Evolutionary conservation across 2,888 invertebrate species (phyloP).

Genomic region (Cosmia pyralina): DNA sequence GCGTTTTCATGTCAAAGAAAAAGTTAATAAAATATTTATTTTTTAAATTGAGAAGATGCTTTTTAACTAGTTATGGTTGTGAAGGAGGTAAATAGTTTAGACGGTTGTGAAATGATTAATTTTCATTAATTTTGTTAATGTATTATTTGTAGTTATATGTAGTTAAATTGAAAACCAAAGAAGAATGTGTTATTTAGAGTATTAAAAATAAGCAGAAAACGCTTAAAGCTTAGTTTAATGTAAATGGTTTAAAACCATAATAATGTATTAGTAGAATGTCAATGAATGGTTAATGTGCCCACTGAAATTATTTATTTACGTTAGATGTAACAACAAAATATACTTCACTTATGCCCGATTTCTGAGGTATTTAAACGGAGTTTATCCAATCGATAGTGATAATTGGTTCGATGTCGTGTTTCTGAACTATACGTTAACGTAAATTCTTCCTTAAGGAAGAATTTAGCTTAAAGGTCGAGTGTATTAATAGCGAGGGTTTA

Average conservation of each 20-base stretch:
- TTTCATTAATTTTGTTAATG: conserved; percentile 20
- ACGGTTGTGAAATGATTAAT: conserved; percentile 49
- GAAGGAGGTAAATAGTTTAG: conserved; percentile 48
- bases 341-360: background rate
- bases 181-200: conserved; percentile 40
- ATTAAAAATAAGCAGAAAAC: conserved; percentile 53
- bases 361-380: too few species aligned
- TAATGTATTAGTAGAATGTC: conserved; percentile 24
- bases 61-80: conserved; percentile 51
- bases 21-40: conserved; percentile 13
- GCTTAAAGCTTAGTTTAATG: conserved; percentile 52
- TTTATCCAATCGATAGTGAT: too few species aligned
- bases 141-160: conserved; percentile 28
- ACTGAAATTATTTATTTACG: background rate
- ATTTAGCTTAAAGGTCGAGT: too few species aligned
- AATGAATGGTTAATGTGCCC: conserved; percentile 32
- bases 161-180: conserved; percentile 43
- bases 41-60: conserved; percentile 13
- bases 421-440: too few species aligned
- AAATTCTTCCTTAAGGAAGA: too few species aligned
- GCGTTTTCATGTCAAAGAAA: conserved; percentile 7
- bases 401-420: too few species aligned
- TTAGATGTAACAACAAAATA: conserved; percentile 6
- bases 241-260: conserved; percentile 52
- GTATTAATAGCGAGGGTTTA: too few species aligned